These are phyloP conservation scores for Centropus bengalensis DNA, from an alignment of 2,113 vertebrate genomes.

Conservation along the genomic window DNA sequence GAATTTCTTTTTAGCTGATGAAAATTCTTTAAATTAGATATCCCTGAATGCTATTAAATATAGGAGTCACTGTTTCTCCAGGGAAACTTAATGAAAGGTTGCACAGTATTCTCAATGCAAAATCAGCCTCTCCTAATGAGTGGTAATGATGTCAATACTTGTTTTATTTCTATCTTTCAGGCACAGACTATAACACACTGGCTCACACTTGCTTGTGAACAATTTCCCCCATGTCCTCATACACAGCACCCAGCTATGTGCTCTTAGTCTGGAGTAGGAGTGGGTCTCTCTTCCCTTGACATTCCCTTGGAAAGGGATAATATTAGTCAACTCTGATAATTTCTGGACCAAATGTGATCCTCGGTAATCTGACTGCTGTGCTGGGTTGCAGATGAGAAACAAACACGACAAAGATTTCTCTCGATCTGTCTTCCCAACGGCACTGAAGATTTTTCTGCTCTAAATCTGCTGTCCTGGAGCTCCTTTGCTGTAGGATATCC, in stretches of 20 bases:
- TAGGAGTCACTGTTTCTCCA: not conserved
- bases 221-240: not conserved
- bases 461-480: not conserved
- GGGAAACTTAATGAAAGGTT: not conserved
- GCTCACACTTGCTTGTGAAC: not conserved
- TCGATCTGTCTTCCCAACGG: not conserved
- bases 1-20: not conserved
- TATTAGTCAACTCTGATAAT: not conserved
- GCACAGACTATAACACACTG: not conserved
- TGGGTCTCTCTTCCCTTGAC: not conserved
- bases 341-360: not conserved
- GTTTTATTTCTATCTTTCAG: not conserved
- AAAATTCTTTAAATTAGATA: not conserved
- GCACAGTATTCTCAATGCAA: not conserved
- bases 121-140: not conserved
- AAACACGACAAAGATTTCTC: not conserved
- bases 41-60: conserved; percentile 7
- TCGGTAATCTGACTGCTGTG: not conserved
- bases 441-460: not conserved
- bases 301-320: not conserved
- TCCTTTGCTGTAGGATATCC: not conserved
- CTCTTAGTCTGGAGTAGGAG: not conserved
- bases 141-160: not conserved
- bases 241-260: not conserved
- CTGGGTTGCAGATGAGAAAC: not conserved